Evolutionary conservation across 2,888 invertebrate species (phyloP).

Genomic region (Silvanus unidentatus): DNA sequence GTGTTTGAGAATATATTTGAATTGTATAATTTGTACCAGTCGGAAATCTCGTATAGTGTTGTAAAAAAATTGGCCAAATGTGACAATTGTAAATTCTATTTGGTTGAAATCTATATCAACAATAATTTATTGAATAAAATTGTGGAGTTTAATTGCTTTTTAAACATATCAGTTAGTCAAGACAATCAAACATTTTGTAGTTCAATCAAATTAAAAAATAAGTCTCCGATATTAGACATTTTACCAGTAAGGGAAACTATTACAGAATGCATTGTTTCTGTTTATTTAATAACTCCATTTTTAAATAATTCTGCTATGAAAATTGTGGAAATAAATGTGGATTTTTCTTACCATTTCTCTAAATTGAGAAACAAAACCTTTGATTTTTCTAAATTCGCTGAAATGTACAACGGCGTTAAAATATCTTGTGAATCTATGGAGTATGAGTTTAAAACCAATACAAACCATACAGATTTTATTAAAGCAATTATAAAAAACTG

Average conservation of each 20-base stretch:
- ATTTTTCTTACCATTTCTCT: slow-evolving; percentile 39
- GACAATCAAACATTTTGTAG: slow-evolving; percentile 13
- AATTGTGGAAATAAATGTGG: slow-evolving; percentile 27
- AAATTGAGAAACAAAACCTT: background rate
- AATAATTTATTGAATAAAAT: slow-evolving; percentile 32
- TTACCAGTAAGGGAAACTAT: slow-evolving; percentile 29
- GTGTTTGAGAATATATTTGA: slow-evolving; percentile 33
- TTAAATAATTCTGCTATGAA: slow-evolving; percentile 15
- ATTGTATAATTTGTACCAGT: slow-evolving; percentile 28
- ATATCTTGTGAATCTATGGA: no score
- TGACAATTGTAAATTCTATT: slow-evolving; percentile 31
- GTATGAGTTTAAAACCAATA: slow-evolving; percentile 2
- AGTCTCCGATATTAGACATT: slow-evolving; percentile 25
- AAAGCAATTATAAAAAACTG: slow-evolving; percentile 32
- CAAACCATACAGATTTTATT: slow-evolving; percentile 26
- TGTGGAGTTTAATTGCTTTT: slow-evolving; percentile 26
- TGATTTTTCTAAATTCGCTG: background rate
- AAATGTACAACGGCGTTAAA: background rate
- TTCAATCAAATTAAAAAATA: slow-evolving; percentile 15
- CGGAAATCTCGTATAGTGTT: slow-evolving; percentile 23
- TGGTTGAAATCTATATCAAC: slow-evolving; percentile 35
- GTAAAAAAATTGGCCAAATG: slow-evolving; percentile 13
- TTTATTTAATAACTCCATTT: slow-evolving; percentile 24
- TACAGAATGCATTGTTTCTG: slow-evolving; percentile 25
- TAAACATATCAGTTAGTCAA: slow-evolving; percentile 25